Evolutionary conservation across 2,888 invertebrate species (phyloP).

Genomic region (Reticulitermes lucifugus): DNA sequence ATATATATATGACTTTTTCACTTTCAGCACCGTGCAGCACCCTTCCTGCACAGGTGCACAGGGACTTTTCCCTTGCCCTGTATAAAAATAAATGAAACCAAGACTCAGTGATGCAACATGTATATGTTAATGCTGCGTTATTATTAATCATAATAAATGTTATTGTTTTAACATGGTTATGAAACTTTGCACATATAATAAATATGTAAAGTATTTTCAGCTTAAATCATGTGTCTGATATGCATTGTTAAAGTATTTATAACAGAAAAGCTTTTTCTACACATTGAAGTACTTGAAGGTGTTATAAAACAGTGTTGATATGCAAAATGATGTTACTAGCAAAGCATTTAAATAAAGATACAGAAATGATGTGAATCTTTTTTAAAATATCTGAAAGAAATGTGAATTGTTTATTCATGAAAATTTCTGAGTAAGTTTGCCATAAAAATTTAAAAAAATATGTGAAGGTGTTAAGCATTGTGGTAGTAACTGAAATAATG

Average conservation of each 20-base stretch:
- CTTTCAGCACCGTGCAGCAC: too few species aligned
- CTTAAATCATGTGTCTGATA: constrained; percentile 38
- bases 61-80: too few species aligned
- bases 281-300: constrained; percentile 10
- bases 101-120: constrained; percentile 33
- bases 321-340: constrained; percentile 44
- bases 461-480: background rate
- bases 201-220: constrained; percentile 47
- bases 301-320: constrained; percentile 19
- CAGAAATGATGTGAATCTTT: constrained; percentile 28
- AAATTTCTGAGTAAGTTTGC: background rate
- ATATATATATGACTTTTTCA: too few species aligned
- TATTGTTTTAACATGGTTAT: constrained; percentile 30
- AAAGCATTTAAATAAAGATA: constrained; percentile 48
- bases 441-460: background rate
- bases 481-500: constrained; percentile 8
- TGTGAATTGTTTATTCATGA: constrained; percentile 6
- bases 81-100: background rate
- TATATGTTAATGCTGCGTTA: constrained; percentile 8
- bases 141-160: constrained; percentile 27
- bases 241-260: constrained; percentile 43
- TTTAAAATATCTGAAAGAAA: background rate
- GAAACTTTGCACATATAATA: constrained; percentile 24
- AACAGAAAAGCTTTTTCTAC: constrained; percentile 25
- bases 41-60: too few species aligned